phyloP scores from a whole-genome alignment of 2,888 invertebrate species.

The Chrysina gloriosa region DNA sequence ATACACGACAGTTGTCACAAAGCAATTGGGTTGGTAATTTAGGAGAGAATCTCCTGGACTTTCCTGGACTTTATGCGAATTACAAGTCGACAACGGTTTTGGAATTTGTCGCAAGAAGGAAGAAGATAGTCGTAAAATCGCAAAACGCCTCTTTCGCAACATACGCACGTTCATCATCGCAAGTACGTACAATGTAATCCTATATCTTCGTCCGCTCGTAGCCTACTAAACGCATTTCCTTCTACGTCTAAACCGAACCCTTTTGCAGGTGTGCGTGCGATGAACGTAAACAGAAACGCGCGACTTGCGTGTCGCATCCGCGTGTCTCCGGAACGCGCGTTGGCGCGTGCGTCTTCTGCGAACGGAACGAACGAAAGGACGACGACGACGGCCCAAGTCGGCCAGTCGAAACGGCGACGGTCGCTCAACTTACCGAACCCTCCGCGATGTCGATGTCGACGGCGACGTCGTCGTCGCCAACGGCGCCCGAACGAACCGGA shows the following conservation, averaged over 20 bases:
- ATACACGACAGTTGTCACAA: too few species aligned
- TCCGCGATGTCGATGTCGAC: constrained; percentile 6
- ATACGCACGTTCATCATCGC: too few species aligned
- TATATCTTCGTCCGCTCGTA: too few species aligned
- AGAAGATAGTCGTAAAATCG: too few species aligned
- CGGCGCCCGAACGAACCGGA: constrained; percentile 24
- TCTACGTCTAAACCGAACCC: background rate
- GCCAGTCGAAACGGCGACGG: constrained; percentile 35
- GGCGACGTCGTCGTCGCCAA: constrained; percentile 1
- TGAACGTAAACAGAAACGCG: background rate
- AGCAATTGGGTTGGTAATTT: too few species aligned
- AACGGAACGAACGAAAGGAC: background rate
- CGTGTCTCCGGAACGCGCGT: constrained; percentile 28
- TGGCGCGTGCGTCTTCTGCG: constrained; percentile 38
- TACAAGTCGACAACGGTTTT: too few species aligned
- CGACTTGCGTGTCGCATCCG: constrained; percentile 23
- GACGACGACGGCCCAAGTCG: constrained; percentile 10
- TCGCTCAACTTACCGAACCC: constrained; percentile 25
- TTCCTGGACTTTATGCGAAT: too few species aligned
- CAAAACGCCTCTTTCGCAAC: too few species aligned
- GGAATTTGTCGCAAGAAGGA: too few species aligned
- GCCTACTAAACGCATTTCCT: too few species aligned
- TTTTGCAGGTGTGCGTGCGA: background rate
- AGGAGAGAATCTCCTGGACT: too few species aligned
- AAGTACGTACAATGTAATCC: too few species aligned